Evolutionary conservation across 2,113 vertebrate species (phyloP), one percentile per base, ranked within the genome.

Genomic region (Ibidorhyncha struthersii): DNA sequence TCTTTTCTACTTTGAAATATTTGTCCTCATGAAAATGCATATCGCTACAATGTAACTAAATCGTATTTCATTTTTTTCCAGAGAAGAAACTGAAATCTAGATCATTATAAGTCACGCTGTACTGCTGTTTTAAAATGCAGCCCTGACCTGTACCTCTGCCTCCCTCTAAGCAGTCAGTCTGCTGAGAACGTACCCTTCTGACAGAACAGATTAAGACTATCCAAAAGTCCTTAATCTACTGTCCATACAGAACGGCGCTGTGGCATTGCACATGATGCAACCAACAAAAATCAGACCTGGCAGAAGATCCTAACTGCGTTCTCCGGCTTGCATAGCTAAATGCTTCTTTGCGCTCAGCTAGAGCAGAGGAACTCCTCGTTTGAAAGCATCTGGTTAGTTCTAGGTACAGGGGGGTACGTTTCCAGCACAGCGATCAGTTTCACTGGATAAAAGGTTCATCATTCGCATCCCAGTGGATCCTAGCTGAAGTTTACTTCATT

Each of bases 1-100:
- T 97, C 93, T 96, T 97, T 95, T 96, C 78, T 83, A 77, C 94
- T 96, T 96, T 79, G 77, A 93, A 97, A 96, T 95, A 47, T 97
- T 97, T 98, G 78, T 97, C 93, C 95, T 97, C 95, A 97, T 97
- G 97, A 98, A 98, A 98, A 96, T 94, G 91, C 65, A 23, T 95
- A 93, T 95, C 89, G 92, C 63, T 74, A 70, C 82, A 95, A 94
- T 58, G 82, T 87, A 97, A 96, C 89, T 97, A 97, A 94, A 96
- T 96, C 97, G 96, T 97, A 89, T 92, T 96, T 96, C 84, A 82
- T 92, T 94, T 94, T 93, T 97, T 96, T 83, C 73, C 69, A 90
- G 86, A 77, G 73, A 86, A 96, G 90, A 95, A 95, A 83, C 85
- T 96, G 83, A 96, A 98, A 96, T 95, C 85, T 91, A 83, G 70